A percentile compares a stretch with the other conserved stretches of the same genome.
Conservation (phyloP, 2,888 invertebrate species). For the Papilio protenor region DNA sequence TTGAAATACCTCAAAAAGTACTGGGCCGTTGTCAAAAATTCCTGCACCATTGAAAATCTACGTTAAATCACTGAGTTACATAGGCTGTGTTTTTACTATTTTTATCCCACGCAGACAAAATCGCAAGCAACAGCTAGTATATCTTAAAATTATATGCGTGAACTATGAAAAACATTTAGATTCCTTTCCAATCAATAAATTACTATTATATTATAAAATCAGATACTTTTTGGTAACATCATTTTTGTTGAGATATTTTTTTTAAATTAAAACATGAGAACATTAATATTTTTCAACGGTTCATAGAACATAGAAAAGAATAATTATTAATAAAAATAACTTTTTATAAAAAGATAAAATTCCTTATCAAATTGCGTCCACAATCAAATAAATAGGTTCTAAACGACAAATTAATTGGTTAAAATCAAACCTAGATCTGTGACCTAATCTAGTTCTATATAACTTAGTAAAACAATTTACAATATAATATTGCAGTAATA, state of each 20-base stretch:
- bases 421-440: slow-evolving; percentile 37
- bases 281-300: not conserved
- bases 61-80: too few species aligned
- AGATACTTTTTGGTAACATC: not conserved
- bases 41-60: too few species aligned
- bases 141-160: too few species aligned
- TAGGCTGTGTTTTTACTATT: too few species aligned
- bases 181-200: too few species aligned
- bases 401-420: slow-evolving; percentile 29
- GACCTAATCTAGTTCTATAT: slow-evolving; percentile 15
- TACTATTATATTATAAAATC: too few species aligned
- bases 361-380: slow-evolving; percentile 1
- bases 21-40: too few species aligned
- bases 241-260: not conserved
- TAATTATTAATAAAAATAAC: not conserved
- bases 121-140: too few species aligned
- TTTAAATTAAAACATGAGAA: not conserved
- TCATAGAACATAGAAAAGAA: not conserved
- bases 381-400: slow-evolving; percentile 7
- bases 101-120: too few species aligned
- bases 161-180: too few species aligned
- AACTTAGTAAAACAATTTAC: not conserved
- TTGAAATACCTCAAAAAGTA: too few species aligned
- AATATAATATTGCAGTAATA: not conserved
- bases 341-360: not conserved